phyloP scores from a whole-genome alignment of 2,797 vertebrate genomes.

The Intellagama lesueurii region DNA sequence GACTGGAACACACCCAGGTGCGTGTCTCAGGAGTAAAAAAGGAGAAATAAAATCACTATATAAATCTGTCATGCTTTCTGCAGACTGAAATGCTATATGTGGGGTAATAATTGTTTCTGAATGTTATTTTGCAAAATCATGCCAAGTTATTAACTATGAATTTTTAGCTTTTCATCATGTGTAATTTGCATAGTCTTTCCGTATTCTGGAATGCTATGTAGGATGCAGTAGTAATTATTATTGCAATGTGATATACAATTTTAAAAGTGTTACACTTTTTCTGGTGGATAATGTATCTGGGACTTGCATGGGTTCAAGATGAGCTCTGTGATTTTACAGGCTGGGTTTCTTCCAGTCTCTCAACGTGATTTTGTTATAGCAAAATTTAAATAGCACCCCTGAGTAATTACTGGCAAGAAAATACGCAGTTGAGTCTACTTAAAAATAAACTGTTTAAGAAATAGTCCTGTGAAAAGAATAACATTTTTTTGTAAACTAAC shows the following conservation, averaged over 20 bases:
- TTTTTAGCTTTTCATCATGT: conserved; percentile 7
- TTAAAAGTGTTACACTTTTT: conserved; percentile 24
- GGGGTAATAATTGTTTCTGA: conserved; percentile 37
- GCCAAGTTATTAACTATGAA: background rate
- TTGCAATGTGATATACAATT: background rate
- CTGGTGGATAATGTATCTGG: conserved; percentile 12
- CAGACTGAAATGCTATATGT: background rate
- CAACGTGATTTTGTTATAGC: conserved; percentile 39
- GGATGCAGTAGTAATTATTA: conserved; percentile 13
- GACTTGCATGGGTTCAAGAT: conserved; percentile 21
- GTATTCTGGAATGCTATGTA: conserved; percentile 35
- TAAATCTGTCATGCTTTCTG: conserved; percentile 3
- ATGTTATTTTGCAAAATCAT: background rate
- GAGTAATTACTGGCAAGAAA: conserved; percentile 48
- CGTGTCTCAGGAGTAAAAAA: background rate
- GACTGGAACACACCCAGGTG: conserved; percentile 18
- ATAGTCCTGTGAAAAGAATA: conserved; percentile 53
- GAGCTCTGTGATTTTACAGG: conserved; percentile 40
- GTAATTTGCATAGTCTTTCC: conserved; percentile 17
- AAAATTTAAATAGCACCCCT: conserved; percentile 36
- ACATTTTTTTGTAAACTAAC: conserved; percentile 8
- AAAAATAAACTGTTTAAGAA: conserved; percentile 51
- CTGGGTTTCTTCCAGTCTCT: conserved; percentile 43
- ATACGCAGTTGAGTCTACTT: conserved; percentile 29
- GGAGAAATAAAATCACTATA: background rate